Evolutionary conservation across 2,888 invertebrate genomes (phyloP), one percentile per base, ranked within the genome.

Genomic region (Ophion ellenae): DNA sequence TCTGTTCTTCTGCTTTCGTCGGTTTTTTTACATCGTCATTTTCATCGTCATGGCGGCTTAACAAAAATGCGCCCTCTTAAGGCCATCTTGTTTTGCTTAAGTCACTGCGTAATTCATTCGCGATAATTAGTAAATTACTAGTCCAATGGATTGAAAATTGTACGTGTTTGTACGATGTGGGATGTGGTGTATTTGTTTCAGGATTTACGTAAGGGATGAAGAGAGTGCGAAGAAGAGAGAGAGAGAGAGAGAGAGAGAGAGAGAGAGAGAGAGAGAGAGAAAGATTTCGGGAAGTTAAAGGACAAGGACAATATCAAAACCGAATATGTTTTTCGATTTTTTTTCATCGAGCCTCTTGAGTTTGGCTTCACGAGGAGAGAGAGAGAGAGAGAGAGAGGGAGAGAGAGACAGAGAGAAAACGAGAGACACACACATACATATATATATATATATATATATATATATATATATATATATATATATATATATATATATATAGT

Each of bases 11-110:
- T 28, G 10, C 59, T 28, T 24, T 61, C 11, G 36, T 45, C 57
- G 32, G 61, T 53, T 24, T 2, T 67, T 66, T 76, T 71, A 75
- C 57, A 40, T 63, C 63, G 53, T 81, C 75, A 63, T 81, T 82
- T 57, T 73, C 79, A 47, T 79, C 61, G 53, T 53, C 45, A 57
- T 53, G 77, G 73, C 73, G 81, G 73, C 59, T 57, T 45, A 79
- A 73, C 73, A 47, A 76, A 75, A 77, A 77, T 64, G 66, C 14
- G 53, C 71, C 83, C 75, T 67, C 82, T 87, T 87, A 88, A 88
- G 88, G 88, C 87, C 87, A 87, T 87, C 83, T 74, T 74, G 70
- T 87, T 87, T 61, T 82, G 67, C 82, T 88, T 81, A 81, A 86
- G 63, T 83, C 83, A 85, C 79, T 80, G 85, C 80, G 57, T 76